phyloP scores from a whole-genome alignment of 2,888 invertebrate species.

The Ferdinandea cuprea region DNA sequence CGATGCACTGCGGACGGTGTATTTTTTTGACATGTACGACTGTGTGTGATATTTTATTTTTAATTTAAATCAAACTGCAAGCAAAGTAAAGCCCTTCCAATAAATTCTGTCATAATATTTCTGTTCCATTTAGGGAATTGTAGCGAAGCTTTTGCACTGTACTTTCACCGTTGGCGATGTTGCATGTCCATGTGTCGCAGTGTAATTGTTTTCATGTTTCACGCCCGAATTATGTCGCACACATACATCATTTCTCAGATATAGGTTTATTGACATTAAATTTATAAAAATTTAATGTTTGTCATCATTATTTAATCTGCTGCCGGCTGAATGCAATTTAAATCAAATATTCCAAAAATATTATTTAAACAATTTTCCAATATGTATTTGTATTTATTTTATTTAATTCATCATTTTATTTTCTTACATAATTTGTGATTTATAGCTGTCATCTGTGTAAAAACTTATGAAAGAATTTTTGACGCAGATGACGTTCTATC shows the following conservation, averaged over 20 bases:
- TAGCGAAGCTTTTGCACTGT: neutral
- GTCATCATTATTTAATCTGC: too few relatives aligned
- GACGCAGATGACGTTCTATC: too few relatives aligned
- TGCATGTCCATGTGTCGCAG: neutral
- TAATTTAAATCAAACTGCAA: slow-evolving; percentile 30
- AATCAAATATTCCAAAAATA: too few relatives aligned
- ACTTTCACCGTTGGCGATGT: neutral
- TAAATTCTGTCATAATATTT: slow-evolving; percentile 41
- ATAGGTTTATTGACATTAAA: slow-evolving; percentile 26
- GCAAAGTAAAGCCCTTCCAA: slow-evolving; percentile 13
- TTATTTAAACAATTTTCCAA: neutral
- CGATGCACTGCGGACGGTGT: neutral
- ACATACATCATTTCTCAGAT: slow-evolving; percentile 18
- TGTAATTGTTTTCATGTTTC: slow-evolving; percentile 30
- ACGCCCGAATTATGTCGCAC: slow-evolving; percentile 32
- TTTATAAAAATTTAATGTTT: slow-evolving; percentile 31
- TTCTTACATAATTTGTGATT: neutral
- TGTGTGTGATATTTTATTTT: neutral
- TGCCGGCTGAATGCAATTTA: neutral
- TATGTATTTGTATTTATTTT: slow-evolving; percentile 16
- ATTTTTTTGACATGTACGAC: neutral
- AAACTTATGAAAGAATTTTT: too few relatives aligned
- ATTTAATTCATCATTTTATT: slow-evolving; percentile 25
- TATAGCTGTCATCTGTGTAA: too few relatives aligned
- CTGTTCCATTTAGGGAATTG: slow-evolving; percentile 9